Evolutionary conservation across 2,888 invertebrate species (phyloP).

Genomic region (Micoletzkya japonica): DNA sequence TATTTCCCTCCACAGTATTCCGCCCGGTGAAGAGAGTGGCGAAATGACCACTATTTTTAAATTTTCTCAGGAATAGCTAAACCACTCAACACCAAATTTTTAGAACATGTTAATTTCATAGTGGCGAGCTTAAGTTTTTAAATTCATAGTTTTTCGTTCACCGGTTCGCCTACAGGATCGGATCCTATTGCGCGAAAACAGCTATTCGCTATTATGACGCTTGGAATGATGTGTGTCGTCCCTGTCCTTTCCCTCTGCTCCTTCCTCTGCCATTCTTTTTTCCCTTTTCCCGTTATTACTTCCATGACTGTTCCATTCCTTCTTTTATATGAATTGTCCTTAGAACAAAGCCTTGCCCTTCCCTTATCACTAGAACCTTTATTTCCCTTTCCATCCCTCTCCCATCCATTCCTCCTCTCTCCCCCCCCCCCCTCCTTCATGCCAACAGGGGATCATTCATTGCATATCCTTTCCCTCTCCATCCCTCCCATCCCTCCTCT

Average conservation of each 20-base stretch:
- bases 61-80: too few species aligned
- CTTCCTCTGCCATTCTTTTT: slow-evolving; percentile 9
- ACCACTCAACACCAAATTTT: too few species aligned
- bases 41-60: too few species aligned
- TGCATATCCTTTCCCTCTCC: neutral
- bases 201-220: neutral
- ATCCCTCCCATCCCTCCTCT: neutral
- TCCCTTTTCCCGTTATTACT: neutral
- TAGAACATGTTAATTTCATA: too few species aligned
- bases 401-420: neutral
- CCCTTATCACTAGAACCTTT: neutral
- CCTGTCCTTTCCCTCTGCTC: neutral
- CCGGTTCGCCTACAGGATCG: too few species aligned
- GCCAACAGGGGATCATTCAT: neutral
- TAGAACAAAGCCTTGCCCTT: neutral
- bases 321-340: slow-evolving; percentile 8
- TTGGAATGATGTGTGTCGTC: neutral
- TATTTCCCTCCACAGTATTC: too few species aligned
- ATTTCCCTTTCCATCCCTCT: neutral
- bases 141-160: too few species aligned
- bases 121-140: too few species aligned
- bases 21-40: too few species aligned
- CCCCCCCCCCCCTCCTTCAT: slow-evolving; percentile 8
- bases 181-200: too few species aligned
- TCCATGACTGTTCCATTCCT: neutral